Evolutionary conservation across 2,888 invertebrate species (phyloP).

Genomic region (Zelleria hepariella): DNA sequence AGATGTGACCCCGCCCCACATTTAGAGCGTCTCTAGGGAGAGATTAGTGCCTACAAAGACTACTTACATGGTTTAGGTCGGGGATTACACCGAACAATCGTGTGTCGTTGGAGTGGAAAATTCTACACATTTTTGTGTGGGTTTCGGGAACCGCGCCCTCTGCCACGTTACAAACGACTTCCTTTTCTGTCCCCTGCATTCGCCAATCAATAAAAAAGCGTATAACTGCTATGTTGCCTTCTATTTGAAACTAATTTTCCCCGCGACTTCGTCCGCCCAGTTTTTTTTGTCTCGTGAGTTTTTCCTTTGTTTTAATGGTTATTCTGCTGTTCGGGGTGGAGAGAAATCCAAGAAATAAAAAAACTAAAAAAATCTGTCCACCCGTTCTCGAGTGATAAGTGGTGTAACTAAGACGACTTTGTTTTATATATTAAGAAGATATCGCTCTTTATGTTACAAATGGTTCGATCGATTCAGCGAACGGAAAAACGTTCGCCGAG

Average conservation of each 20-base stretch:
- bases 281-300: no score
- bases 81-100: slow-evolving; percentile 4
- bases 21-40: slow-evolving; percentile 25
- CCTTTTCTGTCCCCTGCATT: background rate
- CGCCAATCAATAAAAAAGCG: background rate
- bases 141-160: background rate
- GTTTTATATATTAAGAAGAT: no score
- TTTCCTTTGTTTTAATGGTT: no score
- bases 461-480: no score
- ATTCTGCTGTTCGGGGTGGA: no score
- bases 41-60: background rate
- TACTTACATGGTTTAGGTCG: background rate
- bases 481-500: no score
- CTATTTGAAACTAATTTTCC: background rate
- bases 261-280: no score
- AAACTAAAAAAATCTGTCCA: no score
- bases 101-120: background rate
- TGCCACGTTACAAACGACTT: background rate
- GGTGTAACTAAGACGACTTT: no score
- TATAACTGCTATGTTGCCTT: background rate
- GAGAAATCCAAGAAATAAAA: no score
- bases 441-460: no score
- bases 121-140: background rate
- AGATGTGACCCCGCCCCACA: slow-evolving; percentile 25
- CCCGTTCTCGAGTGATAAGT: no score